Evolutionary conservation across 2,113 vertebrate species (phyloP).

Genomic region (Rhynchopsitta pachyrhyncha): DNA sequence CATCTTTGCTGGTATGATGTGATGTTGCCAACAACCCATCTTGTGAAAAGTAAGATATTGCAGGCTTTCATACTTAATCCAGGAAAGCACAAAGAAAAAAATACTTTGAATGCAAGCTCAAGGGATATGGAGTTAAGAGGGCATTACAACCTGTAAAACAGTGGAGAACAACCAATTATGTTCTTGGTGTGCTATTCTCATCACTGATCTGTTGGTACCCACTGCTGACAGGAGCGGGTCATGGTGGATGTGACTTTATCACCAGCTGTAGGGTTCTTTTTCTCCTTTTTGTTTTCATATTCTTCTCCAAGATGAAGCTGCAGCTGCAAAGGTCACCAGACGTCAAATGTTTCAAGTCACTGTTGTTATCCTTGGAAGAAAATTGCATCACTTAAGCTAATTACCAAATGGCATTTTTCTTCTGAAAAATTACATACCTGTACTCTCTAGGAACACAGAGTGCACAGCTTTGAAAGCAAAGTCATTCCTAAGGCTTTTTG

Average conservation of each 20-base stretch:
- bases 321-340: not conserved
- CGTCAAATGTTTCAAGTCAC: not conserved
- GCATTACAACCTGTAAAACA: not conserved
- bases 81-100: not conserved
- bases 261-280: not conserved
- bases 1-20: not conserved
- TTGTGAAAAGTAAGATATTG: not conserved
- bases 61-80: not conserved
- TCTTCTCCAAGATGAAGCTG: not conserved
- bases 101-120: not conserved
- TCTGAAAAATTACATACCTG: not conserved
- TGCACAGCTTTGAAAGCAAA: not conserved
- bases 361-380: not conserved
- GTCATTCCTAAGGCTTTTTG: not conserved
- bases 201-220: not conserved
- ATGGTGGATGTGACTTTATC: not conserved
- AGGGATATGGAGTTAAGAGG: not conserved
- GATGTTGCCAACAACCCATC: not conserved
- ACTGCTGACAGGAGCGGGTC: not conserved
- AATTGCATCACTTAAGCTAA: conserved; percentile 11
- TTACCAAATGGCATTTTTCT: not conserved
- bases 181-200: not conserved
- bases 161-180: not conserved
- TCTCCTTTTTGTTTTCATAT: not conserved
- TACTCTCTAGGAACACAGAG: not conserved